Evolutionary conservation across 1,140 invertebrate genomes (phyloP).

Genomic region (Platorchestia sp.): DNA sequence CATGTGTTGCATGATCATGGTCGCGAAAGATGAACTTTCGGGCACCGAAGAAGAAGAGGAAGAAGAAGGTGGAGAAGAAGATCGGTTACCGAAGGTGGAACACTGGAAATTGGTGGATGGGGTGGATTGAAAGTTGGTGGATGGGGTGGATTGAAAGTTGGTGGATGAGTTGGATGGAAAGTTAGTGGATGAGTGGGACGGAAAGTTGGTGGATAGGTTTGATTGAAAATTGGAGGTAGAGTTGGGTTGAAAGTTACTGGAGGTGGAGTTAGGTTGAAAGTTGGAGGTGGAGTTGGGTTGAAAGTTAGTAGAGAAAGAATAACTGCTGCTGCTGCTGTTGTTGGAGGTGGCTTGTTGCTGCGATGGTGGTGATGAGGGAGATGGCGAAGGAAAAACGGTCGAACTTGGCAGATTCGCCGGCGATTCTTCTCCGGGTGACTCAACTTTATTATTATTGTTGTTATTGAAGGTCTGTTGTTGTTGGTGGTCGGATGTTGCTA

Average conservation of each 20-base stretch:
- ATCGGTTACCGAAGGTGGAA: background rate
- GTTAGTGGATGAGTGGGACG: background rate
- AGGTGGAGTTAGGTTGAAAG: no score
- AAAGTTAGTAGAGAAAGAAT: background rate
- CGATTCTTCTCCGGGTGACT: background rate
- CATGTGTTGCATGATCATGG: conserved; percentile 5
- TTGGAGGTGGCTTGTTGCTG: background rate
- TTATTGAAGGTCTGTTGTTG: background rate
- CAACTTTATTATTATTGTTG: conserved; percentile 4
- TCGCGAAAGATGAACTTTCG: background rate
- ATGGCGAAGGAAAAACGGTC: background rate
- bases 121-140: background rate
- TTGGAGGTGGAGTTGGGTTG: no score
- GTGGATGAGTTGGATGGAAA: background rate
- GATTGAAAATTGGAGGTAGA: background rate
- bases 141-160: background rate
- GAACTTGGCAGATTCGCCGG: background rate
- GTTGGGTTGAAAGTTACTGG: background rate
- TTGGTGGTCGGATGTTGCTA: background rate
- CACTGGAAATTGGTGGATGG: background rate
- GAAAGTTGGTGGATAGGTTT: background rate
- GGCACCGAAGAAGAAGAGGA: background rate
- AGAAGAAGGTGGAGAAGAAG: background rate
- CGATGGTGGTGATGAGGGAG: background rate
- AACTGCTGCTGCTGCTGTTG: background rate